Evolutionary conservation across 2,888 invertebrate species (phyloP).

Genomic region (Crematogaster levior): DNA sequence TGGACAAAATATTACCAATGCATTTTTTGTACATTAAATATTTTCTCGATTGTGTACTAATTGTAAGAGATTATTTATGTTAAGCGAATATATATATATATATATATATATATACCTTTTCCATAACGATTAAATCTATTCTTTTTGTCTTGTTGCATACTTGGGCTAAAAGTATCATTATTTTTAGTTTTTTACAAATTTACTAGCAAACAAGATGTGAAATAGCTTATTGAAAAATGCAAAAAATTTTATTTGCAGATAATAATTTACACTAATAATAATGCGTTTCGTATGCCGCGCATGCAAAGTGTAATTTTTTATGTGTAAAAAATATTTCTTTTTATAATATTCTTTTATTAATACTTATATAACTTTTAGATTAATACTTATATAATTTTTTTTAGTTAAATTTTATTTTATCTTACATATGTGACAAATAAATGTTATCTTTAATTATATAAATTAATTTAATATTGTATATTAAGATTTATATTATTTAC

Average conservation of each 20-base stretch:
- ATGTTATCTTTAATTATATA: background rate
- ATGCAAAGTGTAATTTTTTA: background rate
- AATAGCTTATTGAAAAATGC: background rate
- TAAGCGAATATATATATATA: no score
- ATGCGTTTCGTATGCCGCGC: background rate
- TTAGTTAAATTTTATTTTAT: background rate
- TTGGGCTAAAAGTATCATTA: background rate
- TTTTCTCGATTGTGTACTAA: background rate
- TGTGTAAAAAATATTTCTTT: background rate
- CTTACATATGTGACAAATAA: background rate
- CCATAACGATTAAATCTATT: background rate
- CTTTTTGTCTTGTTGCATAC: background rate
- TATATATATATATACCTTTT: background rate
- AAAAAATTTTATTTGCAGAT: background rate
- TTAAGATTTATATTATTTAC: background rate
- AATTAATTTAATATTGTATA: no score
- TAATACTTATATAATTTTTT: background rate
- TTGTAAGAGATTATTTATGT: background rate
- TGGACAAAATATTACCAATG: background rate
- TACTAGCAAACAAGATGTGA: background rate
- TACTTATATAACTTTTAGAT: no score
- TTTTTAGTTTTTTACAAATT: background rate
- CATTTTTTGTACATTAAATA: background rate
- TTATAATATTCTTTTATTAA: background rate
- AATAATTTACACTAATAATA: background rate